Percentiles rank a stretch among this genome's conserved stretches.
Evolutionary conservation across 2,888 invertebrate genomes (phyloP).

Genomic region (Bedellia somnulentella): DNA sequence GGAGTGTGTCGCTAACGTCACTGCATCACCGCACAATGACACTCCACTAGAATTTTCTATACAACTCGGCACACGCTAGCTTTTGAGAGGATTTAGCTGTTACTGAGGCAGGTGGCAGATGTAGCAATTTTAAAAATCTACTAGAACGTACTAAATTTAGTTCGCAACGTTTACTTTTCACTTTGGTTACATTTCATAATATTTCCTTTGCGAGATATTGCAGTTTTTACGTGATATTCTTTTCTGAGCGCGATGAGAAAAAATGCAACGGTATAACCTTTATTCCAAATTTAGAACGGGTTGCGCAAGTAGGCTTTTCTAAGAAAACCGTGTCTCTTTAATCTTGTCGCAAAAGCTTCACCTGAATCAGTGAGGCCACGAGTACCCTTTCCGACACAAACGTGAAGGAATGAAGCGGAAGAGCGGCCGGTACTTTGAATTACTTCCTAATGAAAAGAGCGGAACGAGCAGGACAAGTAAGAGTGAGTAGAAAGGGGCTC

Average conservation of each 20-base stretch:
- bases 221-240: too few species aligned
- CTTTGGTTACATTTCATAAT: too few species aligned
- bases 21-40: slow-evolving; percentile 7
- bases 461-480: slow-evolving; percentile 31
- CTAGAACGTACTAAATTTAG: too few species aligned
- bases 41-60: slow-evolving; percentile 9
- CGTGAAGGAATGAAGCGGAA: slow-evolving; percentile 55
- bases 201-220: too few species aligned
- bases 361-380: slow-evolving; percentile 49
- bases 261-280: slow-evolving; percentile 19
- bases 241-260: slow-evolving; percentile 11
- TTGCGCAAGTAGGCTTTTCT: slow-evolving; percentile 18
- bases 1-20: slow-evolving; percentile 2
- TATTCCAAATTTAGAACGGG: slow-evolving; percentile 45
- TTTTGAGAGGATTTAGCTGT: slow-evolving; percentile 4
- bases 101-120: slow-evolving; percentile 1
- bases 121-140: slow-evolving; percentile 1
- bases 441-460: slow-evolving; percentile 61
- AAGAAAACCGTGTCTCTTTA: slow-evolving; percentile 53
- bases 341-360: slow-evolving; percentile 58
- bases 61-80: slow-evolving; percentile 8
- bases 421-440: slow-evolving; percentile 54
- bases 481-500: slow-evolving; percentile 20
- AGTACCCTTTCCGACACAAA: slow-evolving; percentile 45
- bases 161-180: too few species aligned